phyloP scores from a whole-genome alignment of 2,888 invertebrate species.

The Loripinus fragilis region DNA sequence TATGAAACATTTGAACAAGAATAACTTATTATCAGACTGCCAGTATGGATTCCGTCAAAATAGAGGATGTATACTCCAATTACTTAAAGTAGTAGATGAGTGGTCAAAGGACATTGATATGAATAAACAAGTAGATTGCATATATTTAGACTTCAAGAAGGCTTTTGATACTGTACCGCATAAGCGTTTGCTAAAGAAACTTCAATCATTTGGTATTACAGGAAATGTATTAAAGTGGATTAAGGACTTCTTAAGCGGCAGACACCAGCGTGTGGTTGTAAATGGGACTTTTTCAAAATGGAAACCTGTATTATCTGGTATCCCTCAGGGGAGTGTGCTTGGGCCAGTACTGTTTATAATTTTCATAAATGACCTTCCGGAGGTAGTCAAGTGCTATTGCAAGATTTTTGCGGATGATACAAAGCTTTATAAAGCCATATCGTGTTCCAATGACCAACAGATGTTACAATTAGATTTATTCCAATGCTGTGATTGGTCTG shows the following conservation, averaged over 20 bases:
- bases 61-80: not conserved
- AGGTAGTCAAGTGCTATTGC: not conserved
- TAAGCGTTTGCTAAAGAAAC: not conserved
- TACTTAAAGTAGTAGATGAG: not conserved
- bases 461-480: not conserved
- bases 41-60: not conserved
- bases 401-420: conserved; percentile 18
- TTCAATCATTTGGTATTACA: not conserved
- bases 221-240: not conserved
- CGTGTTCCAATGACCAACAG: not conserved
- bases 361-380: no score
- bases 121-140: not conserved
- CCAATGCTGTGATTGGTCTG: not conserved
- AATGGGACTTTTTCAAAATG: no score
- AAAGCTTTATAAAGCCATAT: not conserved
- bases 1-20: not conserved
- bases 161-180: not conserved
- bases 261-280: not conserved
- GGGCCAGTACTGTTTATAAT: no score
- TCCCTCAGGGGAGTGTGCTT: no score
- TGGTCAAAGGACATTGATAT: not conserved
- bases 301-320: no score
- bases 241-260: not conserved
- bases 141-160: not conserved
- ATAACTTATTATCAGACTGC: not conserved